Evolutionary conservation across 2,113 vertebrate species (phyloP).

Genomic region (Martes martes): DNA sequence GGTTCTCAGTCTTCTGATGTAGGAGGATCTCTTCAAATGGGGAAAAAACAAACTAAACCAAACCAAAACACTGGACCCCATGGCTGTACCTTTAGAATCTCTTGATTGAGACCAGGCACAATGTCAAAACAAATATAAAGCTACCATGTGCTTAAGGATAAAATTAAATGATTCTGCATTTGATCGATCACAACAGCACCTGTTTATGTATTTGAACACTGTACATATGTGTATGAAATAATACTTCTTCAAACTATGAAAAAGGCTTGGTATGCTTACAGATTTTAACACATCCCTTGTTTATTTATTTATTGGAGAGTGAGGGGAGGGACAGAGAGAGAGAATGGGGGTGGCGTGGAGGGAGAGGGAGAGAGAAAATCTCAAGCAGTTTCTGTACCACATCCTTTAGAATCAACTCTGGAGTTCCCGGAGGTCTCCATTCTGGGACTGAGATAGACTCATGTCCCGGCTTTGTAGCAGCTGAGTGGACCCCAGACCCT

Average conservation of each 20-base stretch:
- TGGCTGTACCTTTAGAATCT: neutral
- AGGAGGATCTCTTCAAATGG: neutral
- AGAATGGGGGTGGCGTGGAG: too few relatives aligned
- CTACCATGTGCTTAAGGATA: neutral
- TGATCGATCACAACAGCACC: neutral
- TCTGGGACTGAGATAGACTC: rapidly evolving
- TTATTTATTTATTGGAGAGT: neutral
- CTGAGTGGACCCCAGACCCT: neutral
- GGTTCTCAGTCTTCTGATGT: neutral
- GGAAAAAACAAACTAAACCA: neutral
- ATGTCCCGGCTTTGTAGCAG: neutral
- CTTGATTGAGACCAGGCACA: neutral
- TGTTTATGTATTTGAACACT: neutral
- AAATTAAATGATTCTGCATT: neutral
- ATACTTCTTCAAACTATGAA: neutral
- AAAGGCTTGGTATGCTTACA: neutral
- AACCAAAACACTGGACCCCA: neutral
- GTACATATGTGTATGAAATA: neutral
- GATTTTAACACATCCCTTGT: neutral
- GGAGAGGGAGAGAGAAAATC: neutral
- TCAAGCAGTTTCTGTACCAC: neutral
- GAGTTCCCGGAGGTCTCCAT: neutral
- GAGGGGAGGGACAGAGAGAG: neutral
- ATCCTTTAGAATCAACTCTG: neutral
- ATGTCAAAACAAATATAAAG: neutral